Conservation (phyloP, 2,888 invertebrate species). For the Mallateleia sp. region DNA sequence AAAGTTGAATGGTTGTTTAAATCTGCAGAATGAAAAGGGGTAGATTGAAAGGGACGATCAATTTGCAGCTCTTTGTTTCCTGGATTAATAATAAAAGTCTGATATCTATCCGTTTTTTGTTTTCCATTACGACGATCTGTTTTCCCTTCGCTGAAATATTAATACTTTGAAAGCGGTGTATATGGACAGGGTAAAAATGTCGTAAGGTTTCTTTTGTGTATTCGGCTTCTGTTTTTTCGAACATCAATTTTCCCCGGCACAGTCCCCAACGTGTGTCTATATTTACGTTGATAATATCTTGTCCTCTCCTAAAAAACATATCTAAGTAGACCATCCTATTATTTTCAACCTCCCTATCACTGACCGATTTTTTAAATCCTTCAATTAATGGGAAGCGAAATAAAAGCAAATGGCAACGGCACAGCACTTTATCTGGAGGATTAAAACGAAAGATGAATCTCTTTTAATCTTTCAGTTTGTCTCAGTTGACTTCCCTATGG, state of each 20-base stretch:
- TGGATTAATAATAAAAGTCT: constrained; percentile 29
- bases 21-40: neutral
- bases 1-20: neutral
- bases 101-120: constrained; percentile 21
- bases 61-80: constrained; percentile 28
- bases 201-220: neutral
- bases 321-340: constrained; percentile 58
- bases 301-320: constrained; percentile 14
- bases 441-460: constrained; percentile 43
- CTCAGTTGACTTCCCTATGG: constrained; percentile 16
- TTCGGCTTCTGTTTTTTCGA: neutral
- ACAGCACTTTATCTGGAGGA: constrained; percentile 25
- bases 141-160: neutral
- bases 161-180: neutral
- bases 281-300: constrained; percentile 11
- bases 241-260: neutral
- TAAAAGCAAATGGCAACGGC: constrained; percentile 22
- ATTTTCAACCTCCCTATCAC: constrained; percentile 9
- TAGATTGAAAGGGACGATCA: constrained; percentile 20
- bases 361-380: constrained; percentile 48
- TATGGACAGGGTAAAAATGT: neutral
- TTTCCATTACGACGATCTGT: constrained; percentile 14
- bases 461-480: constrained; percentile 35
- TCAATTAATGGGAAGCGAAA: constrained; percentile 40
- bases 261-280: neutral